These are phyloP conservation scores for Cremastobaeus sp. DNA, from an alignment of 2,888 invertebrate species.

Conservation along the genomic window DNA sequence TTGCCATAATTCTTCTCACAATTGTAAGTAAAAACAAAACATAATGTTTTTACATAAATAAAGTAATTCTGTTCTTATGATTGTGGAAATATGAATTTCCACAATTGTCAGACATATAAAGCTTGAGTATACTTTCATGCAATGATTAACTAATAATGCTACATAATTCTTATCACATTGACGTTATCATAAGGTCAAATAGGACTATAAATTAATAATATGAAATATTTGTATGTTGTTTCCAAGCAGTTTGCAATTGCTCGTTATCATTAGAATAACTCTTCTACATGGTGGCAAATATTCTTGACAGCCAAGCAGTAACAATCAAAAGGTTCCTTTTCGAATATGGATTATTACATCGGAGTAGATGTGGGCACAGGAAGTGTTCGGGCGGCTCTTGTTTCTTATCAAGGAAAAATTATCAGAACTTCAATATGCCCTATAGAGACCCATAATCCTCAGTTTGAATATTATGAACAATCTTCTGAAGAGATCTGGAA, in stretches of 20 bases:
- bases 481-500: conserved; percentile 94
- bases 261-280: too few relatives aligned
- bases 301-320: too few relatives aligned
- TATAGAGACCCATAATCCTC: conserved; percentile 88
- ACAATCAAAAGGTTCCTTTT: background rate
- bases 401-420: conserved; percentile 84
- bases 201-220: too few relatives aligned
- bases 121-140: background rate
- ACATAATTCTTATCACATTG: conserved; percentile 18
- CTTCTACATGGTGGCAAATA: too few relatives aligned
- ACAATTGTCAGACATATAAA: background rate
- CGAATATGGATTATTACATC: conserved; percentile 81
- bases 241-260: too few relatives aligned
- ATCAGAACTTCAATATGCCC: conserved; percentile 82
- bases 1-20: too few relatives aligned
- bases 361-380: conserved; percentile 97
- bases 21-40: too few relatives aligned
- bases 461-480: conserved; percentile 90
- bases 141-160: background rate
- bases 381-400: conserved; percentile 91
- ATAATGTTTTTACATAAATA: too few relatives aligned
- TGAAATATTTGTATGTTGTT: too few relatives aligned
- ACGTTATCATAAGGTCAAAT: conserved; percentile 47
- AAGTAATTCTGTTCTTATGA: too few relatives aligned
- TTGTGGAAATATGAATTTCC: too few relatives aligned